A percentile compares a stretch with the other conserved stretches of the same genome.
phyloP scores from a whole-genome alignment of 2,888 invertebrate genomes.

The Gari tellinella region DNA sequence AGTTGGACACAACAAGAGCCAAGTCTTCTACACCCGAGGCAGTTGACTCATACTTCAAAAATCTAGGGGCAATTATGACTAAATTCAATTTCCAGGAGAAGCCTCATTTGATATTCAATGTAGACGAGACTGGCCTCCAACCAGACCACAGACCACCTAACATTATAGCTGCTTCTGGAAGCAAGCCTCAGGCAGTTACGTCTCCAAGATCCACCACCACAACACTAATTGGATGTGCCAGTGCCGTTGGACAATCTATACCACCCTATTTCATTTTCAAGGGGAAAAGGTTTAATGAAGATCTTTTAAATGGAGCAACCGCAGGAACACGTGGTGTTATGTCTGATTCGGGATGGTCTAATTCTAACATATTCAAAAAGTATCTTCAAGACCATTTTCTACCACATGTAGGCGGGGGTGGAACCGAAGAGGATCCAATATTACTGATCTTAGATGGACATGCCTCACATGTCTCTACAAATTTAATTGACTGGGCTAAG shows the following conservation, averaged over 20 bases:
- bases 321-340: conserved; percentile 8
- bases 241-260: conserved; percentile 16
- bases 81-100: conserved; percentile 22
- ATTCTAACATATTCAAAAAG: conserved; percentile 11
- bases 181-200: conserved; percentile 27
- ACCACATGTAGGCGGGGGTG: neutral
- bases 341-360: conserved; percentile 35
- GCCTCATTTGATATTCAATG: conserved; percentile 31
- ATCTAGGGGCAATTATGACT: conserved; percentile 14
- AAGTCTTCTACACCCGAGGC: conserved; percentile 27
- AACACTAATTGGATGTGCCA: conserved; percentile 23
- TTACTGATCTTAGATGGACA: conserved; percentile 35
- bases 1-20: conserved; percentile 10
- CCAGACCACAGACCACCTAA: too few species aligned
- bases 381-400: conserved; percentile 29
- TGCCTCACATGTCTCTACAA: conserved; percentile 18
- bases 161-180: conserved; percentile 5
- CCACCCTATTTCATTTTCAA: conserved; percentile 37
- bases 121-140: conserved; percentile 39
- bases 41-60: conserved; percentile 14
- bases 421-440: neutral
- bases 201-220: conserved; percentile 23
- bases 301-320: conserved; percentile 13
- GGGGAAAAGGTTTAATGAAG: conserved; percentile 21
- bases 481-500: conserved; percentile 35